Evolutionary conservation across 2,113 vertebrate genomes (phyloP), one percentile per base, ranked within the genome.

Genomic region (Sturnira hondurensis): DNA sequence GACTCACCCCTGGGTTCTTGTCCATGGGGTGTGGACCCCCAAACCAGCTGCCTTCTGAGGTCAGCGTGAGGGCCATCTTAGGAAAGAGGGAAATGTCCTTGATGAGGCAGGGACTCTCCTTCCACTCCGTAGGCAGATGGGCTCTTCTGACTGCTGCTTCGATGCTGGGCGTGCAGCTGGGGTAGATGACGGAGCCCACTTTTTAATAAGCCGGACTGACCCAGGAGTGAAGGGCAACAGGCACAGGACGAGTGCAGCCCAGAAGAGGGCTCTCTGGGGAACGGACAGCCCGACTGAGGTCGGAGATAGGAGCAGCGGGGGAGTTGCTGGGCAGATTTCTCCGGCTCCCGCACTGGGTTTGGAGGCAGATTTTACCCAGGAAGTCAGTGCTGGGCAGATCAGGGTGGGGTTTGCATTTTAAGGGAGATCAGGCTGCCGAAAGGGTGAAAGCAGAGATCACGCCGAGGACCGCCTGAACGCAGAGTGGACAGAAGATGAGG

Each of bases 191-290:
- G 5, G 78, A 36, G 47, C 33, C 76, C 61, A 8, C 31, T 0
- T 45, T 19, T 24, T 82, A 38, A 43, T 22, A 52, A 50, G 24
- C 1, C 7, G 70, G 14, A 43, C 7, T 5, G 38, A 85, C 38
- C 33, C 13, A 41, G 31, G 20, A 65, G 24, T 41, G 61, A 86
- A 67, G 58, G 45, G 16, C 52, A 15, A 0, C 33, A 70, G 91
- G 47, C 38, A 54, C 7, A 4, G 0, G 10, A 3, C 1, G 74
- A 71, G 3, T 0, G 5, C 2, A 2, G 1, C 17, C 3, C 10
- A 4, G 31, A 74, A 24, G 26, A 52, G 17, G 68, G 68, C 24
- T 41, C 43, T 50, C 81, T 56, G 31, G 61, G 12, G 58, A 81
- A 22, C 67, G 17, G 73, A 26, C 1, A 26, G 24, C 15, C 15